Evolutionary conservation across 2,113 vertebrate species (phyloP).

Genomic region (Myotis lucifugus): DNA sequence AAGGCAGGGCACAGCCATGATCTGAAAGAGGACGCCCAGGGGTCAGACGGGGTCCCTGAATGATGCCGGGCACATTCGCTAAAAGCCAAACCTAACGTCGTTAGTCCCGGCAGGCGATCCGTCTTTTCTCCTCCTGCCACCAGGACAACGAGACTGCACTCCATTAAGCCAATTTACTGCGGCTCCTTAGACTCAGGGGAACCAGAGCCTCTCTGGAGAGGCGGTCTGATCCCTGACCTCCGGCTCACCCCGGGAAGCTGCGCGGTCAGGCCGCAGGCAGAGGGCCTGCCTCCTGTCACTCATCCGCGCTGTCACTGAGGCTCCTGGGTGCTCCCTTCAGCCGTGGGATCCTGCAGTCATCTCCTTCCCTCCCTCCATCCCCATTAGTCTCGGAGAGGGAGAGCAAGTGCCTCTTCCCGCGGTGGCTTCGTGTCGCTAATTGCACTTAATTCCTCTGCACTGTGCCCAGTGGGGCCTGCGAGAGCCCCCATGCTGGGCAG

Average conservation of each 20-base stretch:
- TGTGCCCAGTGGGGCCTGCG: conserved; percentile 27
- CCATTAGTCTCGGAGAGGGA: neutral
- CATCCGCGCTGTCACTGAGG: neutral
- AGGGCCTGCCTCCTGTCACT: neutral
- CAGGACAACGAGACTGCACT: conserved; percentile 26
- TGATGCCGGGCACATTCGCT: neutral
- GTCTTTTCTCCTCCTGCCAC: neutral
- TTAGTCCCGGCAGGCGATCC: neutral
- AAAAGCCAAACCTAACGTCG: neutral
- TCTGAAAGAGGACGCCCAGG: neutral
- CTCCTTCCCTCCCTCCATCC: neutral
- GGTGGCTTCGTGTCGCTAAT: conserved; percentile 10
- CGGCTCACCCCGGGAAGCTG: neutral
- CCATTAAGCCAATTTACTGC: conserved; percentile 64
- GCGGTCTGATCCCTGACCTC: conserved; percentile 48
- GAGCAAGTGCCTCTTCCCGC: neutral
- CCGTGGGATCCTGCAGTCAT: fast-evolving
- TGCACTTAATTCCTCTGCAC: conserved; percentile 55
- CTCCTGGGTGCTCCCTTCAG: neutral
- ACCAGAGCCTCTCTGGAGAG: neutral
- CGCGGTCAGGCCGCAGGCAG: neutral
- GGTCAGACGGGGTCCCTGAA: neutral
- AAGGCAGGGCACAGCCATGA: neutral
- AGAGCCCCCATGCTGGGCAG: neutral
- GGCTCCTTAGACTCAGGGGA: conserved; percentile 24